Percentiles rank a stretch among this genome's conserved stretches.
Conservation (phyloP, 2,797 vertebrate genomes). For the Tangara arthus region DNA sequence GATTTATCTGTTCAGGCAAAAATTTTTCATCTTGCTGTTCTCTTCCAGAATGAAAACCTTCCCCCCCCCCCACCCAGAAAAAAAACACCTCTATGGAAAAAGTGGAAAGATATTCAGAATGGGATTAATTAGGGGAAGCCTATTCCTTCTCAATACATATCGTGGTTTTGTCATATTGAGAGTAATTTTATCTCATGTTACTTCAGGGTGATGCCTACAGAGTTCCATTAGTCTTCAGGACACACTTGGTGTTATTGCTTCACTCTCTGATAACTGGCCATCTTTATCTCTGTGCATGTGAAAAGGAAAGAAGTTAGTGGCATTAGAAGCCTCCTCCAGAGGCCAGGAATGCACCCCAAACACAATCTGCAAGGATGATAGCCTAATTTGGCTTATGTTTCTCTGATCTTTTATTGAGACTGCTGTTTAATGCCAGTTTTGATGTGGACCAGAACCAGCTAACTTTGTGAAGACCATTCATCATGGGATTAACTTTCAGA, state of each 20-base stretch:
- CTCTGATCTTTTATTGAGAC: conserved; percentile 64
- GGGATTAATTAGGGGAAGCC: background rate
- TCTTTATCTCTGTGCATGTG: conserved; percentile 57
- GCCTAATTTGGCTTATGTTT: background rate
- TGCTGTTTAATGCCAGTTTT: conserved; percentile 52
- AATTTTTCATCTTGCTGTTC: background rate
- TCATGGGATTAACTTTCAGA: conserved; percentile 44
- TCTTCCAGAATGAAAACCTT: background rate
- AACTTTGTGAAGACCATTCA: conserved; percentile 38
- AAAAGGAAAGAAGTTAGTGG: conserved; percentile 43
- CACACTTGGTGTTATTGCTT: conserved; percentile 47
- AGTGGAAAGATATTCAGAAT: background rate
- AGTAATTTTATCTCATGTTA: conserved; percentile 40
- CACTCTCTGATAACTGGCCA: conserved; percentile 43
- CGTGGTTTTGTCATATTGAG: background rate
- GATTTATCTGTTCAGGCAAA: background rate
- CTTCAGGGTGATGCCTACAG: background rate
- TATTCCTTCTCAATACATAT: background rate
- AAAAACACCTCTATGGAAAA: background rate
- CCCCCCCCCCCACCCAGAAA: fast-evolving
- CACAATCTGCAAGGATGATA: conserved; percentile 24
- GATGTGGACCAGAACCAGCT: conserved; percentile 43
- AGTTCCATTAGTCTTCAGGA: conserved; percentile 40
- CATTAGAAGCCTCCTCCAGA: conserved; percentile 17
- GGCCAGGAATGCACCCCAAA: conserved; percentile 55